Evolutionary conservation across 2,113 vertebrate species (phyloP).

Genomic region (Antennarius striatus): DNA sequence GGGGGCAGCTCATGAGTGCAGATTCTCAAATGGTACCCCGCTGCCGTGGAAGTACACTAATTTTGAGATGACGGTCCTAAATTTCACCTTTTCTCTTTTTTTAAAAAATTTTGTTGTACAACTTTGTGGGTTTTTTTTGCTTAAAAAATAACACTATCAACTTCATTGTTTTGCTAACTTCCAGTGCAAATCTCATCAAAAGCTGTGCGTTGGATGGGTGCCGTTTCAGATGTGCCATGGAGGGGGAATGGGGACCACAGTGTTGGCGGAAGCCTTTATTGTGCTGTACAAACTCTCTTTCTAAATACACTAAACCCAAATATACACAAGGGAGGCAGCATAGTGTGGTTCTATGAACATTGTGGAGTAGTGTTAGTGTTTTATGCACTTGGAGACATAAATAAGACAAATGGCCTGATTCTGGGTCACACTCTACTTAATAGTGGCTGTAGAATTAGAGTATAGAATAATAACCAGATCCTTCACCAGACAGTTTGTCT

Average conservation of each 20-base stretch:
- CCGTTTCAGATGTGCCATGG: constrained; percentile 37
- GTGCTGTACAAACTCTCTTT: constrained; percentile 40
- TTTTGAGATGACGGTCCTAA: constrained; percentile 37
- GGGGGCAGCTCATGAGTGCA: constrained; percentile 32
- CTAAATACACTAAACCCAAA: constrained; percentile 54
- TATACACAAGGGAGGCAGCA: constrained; percentile 36
- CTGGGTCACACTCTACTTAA: constrained; percentile 48
- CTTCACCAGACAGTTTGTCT: constrained; percentile 40
- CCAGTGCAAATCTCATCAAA: constrained; percentile 25
- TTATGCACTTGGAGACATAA: constrained; percentile 55
- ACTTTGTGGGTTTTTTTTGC: too few relatives aligned
- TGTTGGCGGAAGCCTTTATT: constrained; percentile 29
- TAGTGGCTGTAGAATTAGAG: constrained; percentile 45
- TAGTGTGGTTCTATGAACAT: constrained; percentile 65
- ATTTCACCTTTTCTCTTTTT: too few relatives aligned
- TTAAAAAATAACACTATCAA: constrained; percentile 48
- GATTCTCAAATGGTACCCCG: constrained; percentile 54
- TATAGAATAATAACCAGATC: constrained; percentile 49
- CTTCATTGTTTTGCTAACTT: constrained; percentile 23
- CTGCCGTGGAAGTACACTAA: constrained; percentile 35
- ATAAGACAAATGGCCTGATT: constrained; percentile 47
- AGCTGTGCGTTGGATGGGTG: constrained; percentile 34
- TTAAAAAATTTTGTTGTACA: too few relatives aligned
- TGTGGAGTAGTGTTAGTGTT: constrained; percentile 66
- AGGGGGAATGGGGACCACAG: constrained; percentile 17